These are phyloP conservation scores for Protomyctophum bolini DNA, from an alignment of 2,113 vertebrate genomes.

Conservation along the genomic window DNA sequence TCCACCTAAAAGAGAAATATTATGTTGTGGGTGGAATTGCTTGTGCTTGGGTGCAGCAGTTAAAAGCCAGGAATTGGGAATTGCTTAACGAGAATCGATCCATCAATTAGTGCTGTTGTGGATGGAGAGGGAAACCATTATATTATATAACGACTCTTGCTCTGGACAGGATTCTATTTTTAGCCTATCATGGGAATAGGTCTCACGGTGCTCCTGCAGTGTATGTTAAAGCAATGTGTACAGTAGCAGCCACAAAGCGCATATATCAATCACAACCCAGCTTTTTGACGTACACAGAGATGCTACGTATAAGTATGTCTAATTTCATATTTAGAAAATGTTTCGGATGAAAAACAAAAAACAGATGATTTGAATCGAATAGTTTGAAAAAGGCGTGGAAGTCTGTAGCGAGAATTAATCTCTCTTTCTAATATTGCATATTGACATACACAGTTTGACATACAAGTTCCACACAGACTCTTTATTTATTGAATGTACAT, in stretches of 20 bases:
- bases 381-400: too few relatives aligned
- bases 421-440: background rate
- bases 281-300: background rate
- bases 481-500: constrained; percentile 74
- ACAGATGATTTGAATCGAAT: too few relatives aligned
- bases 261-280: background rate
- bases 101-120: constrained; percentile 37
- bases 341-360: too few relatives aligned
- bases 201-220: constrained; percentile 17
- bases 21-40: background rate
- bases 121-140: constrained; percentile 53
- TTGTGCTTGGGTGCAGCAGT: constrained; percentile 1
- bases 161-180: constrained; percentile 55
- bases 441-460: constrained; percentile 23
- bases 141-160: constrained; percentile 28
- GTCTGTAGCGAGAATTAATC: background rate
- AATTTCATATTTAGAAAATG: background rate
- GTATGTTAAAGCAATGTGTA: constrained; percentile 22
- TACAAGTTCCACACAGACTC: constrained; percentile 60
- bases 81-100: constrained; percentile 49
- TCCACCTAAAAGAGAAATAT: constrained; percentile 12
- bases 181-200: constrained; percentile 42
- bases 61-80: constrained; percentile 31
- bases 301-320: background rate
- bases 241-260: background rate